These are phyloP conservation scores for Melanaphis sacchari DNA, from an alignment of 1,140 invertebrate genomes.

Conservation along the genomic window DNA sequence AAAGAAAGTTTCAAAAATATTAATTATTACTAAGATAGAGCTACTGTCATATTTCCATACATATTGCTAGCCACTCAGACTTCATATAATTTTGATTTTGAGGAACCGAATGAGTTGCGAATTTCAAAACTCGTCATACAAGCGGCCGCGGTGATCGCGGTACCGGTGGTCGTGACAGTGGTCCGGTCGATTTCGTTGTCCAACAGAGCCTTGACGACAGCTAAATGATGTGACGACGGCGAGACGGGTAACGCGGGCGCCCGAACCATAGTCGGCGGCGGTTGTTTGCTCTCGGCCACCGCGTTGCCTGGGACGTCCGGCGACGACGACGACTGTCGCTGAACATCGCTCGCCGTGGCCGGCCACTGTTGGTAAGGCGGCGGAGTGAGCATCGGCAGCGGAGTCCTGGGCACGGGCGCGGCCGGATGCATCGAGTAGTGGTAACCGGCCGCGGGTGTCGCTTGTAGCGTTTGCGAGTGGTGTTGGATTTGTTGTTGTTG, in stretches of 20 bases:
- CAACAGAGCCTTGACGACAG: slow-evolving; percentile 23
- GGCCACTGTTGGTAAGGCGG: slow-evolving; percentile 70
- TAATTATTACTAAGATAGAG: too few relatives aligned
- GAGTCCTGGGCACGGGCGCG: slow-evolving; percentile 64
- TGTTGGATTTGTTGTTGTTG: not conserved
- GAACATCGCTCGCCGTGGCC: slow-evolving; percentile 58
- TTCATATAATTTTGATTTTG: too few relatives aligned
- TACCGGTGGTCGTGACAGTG: slow-evolving; percentile 64
- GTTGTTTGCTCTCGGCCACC: slow-evolving; percentile 42
- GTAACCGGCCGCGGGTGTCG: not conserved
- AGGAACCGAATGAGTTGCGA: too few relatives aligned
- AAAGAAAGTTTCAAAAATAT: too few relatives aligned
- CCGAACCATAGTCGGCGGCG: not conserved
- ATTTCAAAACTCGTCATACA: not conserved
- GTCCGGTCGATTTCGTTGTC: slow-evolving; percentile 45
- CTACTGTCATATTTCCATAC: too few relatives aligned
- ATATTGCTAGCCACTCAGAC: too few relatives aligned
- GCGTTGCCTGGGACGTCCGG: not conserved
- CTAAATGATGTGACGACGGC: not conserved
- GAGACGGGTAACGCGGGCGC: not conserved
- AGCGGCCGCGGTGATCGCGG: slow-evolving; percentile 60
- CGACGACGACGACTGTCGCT: slow-evolving; percentile 62
- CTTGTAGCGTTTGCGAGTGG: not conserved
- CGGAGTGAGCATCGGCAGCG: slow-evolving; percentile 73
- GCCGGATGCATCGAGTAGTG: slow-evolving; percentile 39